phyloP scores from a whole-genome alignment of 2,888 invertebrate genomes.

The Helobdella robusta region DNA sequence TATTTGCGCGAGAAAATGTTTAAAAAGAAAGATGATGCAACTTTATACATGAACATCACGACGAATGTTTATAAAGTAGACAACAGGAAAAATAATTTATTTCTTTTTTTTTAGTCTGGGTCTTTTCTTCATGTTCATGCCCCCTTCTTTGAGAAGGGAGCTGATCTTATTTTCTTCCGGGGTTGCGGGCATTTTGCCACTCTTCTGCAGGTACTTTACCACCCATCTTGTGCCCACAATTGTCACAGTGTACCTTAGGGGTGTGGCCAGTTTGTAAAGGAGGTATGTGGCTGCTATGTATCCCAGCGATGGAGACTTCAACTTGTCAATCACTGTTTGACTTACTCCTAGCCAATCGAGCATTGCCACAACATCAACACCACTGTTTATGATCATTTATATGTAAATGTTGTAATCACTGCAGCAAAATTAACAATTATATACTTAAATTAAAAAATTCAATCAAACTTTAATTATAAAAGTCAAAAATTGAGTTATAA shows the following conservation, averaged over 20 bases:
- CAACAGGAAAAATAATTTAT: too few relatives aligned
- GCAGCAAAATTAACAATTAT: not conserved
- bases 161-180: conserved; percentile 50
- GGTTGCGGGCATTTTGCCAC: conserved; percentile 75
- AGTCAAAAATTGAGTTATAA: not conserved
- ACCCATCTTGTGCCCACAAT: conserved; percentile 75
- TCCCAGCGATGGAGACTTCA: conserved; percentile 71
- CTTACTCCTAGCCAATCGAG: conserved; percentile 69
- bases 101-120: too few relatives aligned
- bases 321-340: conserved; percentile 66
- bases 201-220: conserved; percentile 67
- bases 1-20: too few relatives aligned
- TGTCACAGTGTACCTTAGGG: conserved; percentile 81
- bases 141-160: conserved; percentile 39
- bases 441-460: not conserved
- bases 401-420: not conserved
- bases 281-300: conserved; percentile 80
- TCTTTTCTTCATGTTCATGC: conserved; percentile 37
- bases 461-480: not conserved
- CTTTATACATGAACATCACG: too few relatives aligned
- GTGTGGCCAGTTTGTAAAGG: conserved; percentile 84
- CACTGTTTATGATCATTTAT: conserved; percentile 57
- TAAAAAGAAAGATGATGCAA: too few relatives aligned
- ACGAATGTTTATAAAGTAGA: too few relatives aligned
- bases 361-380: conserved; percentile 73